These are phyloP conservation scores for Tupaia tana DNA, from an alignment of 2,113 vertebrate genomes.

Conservation along the genomic window DNA sequence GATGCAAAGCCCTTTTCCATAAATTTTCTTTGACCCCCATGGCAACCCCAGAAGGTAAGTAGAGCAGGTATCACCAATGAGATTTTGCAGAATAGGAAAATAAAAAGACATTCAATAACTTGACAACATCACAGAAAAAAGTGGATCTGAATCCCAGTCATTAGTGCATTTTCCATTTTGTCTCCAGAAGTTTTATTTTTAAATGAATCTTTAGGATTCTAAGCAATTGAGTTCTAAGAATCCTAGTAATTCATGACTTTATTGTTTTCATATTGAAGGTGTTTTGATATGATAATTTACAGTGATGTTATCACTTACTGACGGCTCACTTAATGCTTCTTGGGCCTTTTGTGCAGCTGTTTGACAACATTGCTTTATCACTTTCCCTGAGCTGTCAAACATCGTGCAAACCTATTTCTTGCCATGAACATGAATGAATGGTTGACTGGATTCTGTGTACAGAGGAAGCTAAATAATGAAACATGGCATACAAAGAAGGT, in stretches of 20 bases:
- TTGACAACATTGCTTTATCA: constrained; percentile 80
- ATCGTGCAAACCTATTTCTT: constrained; percentile 76
- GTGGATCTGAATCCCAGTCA: not conserved
- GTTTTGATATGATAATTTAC: constrained; percentile 78
- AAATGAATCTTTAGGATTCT: constrained; percentile 26
- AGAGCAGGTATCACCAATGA: not conserved
- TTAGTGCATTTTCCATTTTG: not conserved
- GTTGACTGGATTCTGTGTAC: constrained; percentile 78
- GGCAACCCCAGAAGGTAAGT: not conserved
- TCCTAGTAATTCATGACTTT: not conserved
- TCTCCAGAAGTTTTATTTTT: not conserved
- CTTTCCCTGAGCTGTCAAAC: constrained; percentile 84
- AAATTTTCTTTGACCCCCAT: not conserved
- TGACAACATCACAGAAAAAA: not conserved
- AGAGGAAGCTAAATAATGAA: constrained; percentile 81
- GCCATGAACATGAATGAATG: constrained; percentile 80
- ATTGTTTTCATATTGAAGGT: not conserved
- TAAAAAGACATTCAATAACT: not conserved
- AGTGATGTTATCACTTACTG: constrained; percentile 75
- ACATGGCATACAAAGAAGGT: constrained; percentile 78
- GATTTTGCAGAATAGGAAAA: constrained; percentile 2
- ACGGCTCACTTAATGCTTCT: constrained; percentile 71
- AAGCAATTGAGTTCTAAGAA: not conserved
- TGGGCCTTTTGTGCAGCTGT: constrained; percentile 74
- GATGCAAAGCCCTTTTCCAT: not conserved